phyloP scores from a whole-genome alignment of 64 coral and sea anemone species.

The Stylophora pistillata region DNA sequence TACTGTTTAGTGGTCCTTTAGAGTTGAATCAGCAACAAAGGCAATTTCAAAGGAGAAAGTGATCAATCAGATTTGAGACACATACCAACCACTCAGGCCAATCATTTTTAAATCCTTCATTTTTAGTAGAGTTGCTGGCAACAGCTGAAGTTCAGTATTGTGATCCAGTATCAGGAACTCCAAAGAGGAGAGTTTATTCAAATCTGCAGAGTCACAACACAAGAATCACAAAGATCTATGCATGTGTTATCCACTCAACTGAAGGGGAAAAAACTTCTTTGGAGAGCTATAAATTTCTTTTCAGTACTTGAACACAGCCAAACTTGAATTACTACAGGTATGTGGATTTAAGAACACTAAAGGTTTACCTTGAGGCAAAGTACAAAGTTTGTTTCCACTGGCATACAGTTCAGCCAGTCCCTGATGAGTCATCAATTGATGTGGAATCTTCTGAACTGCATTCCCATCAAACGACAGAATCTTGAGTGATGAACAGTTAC shows the following conservation, averaged over 20 bases:
- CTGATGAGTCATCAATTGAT: conserved; percentile 54
- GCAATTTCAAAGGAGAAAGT: no score
- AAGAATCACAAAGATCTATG: no score
- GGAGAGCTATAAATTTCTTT: not conserved
- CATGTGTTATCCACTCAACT: not conserved
- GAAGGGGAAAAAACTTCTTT: not conserved
- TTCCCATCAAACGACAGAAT: conserved; percentile 76
- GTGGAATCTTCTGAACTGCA: conserved; percentile 58
- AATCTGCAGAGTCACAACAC: conserved; percentile 44
- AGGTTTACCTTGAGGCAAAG: conserved; percentile 74
- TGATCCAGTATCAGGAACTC: conserved; percentile 69
- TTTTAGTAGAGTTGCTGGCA: conserved; percentile 67
- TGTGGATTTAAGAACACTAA: no score
- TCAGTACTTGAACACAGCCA: no score
- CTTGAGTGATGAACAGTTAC: conserved; percentile 56
- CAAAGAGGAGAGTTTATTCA: conserved; percentile 48
- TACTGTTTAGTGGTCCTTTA: no score
- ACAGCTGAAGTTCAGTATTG: conserved; percentile 42
- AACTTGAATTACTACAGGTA: not conserved
- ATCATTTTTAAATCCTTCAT: conserved; percentile 60
- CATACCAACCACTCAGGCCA: conserved; percentile 68
- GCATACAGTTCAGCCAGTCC: conserved; percentile 68
- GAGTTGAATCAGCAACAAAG: no score
- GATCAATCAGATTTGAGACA: not conserved
- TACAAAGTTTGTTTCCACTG: conserved; percentile 64